Base-by-base conservation (phyloP, 2,888 invertebrate species). In the Steinernema scapterisci region DNA sequence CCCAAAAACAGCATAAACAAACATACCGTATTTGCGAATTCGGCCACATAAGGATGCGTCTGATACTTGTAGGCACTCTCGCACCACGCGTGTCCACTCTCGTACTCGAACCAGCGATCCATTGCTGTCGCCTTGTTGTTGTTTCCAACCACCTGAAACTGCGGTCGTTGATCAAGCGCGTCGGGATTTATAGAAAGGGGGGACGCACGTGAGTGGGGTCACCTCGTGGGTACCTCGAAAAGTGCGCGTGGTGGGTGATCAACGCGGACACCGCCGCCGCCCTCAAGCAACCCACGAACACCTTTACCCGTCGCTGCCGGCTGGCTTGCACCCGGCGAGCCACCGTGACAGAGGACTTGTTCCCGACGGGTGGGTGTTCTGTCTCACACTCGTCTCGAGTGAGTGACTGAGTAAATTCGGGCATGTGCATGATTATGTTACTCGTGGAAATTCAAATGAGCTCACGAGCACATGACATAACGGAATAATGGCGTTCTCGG, bases 61-160 rank as follows among this genome's bases (percentile, higher is more conserved):
- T 85, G 83, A 77, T 86, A 86, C 75, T 86, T 86, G 82, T 86
- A 84, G 27, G 84, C 85, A 54, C 81, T 81, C 70, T 85, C 85
- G 77, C 84, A 76, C 85, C 85, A 85, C 9, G 85, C 82, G 74
- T 83, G 84, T 1, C 85, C 85, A 11, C 80, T 78, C 73, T 85
- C 85, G 75, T 85, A 85, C 72, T 85, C 84, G 74, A 85, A 84
- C 83, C 83, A 85, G 9, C 72, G 76, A 52, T 74, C 70, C 80
- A 79, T 76, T 5, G 46, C 52, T 13, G 48, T 48, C 48, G 16
- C n/a, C 5, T n/a, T n/a, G n/a, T n/a, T n/a, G n/a, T n/a, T n/a
- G n/a, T n/a, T n/a, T n/a, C n/a, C n/a, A n/a, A n/a, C n/a, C n/a
- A n/a, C n/a, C 16, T 48, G 48, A 48, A 48, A 48, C 38, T 48